Evolutionary conservation across 2,113 vertebrate species (phyloP).

Genomic region (Rhineura floridana): DNA sequence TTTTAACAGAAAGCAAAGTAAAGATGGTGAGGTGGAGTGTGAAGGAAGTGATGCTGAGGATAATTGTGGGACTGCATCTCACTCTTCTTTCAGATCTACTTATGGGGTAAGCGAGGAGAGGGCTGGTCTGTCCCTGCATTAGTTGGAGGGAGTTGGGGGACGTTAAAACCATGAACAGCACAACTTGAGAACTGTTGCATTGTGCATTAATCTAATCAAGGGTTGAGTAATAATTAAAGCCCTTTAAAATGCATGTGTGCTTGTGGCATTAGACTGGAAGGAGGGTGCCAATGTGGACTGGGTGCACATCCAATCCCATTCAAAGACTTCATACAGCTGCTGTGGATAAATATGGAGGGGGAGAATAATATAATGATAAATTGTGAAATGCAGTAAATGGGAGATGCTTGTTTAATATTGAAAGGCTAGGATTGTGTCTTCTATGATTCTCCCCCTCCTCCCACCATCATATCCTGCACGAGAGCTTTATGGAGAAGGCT

Average conservation of each 20-base stretch:
- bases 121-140: not conserved
- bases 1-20: not conserved
- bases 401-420: not conserved
- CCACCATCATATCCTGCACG: not conserved
- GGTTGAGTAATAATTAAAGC: not conserved
- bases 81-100: not conserved
- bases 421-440: not conserved
- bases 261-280: not conserved
- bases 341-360: not conserved
- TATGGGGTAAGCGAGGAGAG: not conserved
- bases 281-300: rapidly evolving
- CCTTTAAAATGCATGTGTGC: not conserved
- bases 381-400: not conserved
- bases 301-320: too few species aligned
- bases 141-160: not conserved
- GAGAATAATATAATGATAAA: not conserved
- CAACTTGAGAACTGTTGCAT: not conserved
- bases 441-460: not conserved
- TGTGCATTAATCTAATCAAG: not conserved
- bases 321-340: not conserved
- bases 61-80: not conserved
- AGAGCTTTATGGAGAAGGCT: not conserved
- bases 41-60: not conserved
- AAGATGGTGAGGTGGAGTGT: too few species aligned
- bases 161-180: not conserved